Conservation (phyloP, 2,888 invertebrate genomes). For the Eudasyphora cyanicolor region DNA sequence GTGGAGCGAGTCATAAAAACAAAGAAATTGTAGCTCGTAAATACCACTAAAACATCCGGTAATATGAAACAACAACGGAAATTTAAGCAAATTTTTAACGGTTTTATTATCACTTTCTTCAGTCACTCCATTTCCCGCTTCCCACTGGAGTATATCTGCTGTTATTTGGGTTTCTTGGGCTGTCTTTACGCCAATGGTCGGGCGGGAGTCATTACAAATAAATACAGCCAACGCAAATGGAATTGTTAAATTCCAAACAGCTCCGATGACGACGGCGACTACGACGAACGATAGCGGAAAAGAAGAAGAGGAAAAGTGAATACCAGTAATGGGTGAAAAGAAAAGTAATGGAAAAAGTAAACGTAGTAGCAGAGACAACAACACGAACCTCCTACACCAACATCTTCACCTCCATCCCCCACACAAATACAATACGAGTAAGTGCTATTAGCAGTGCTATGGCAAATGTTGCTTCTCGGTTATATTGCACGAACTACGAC, state of each 20-base stretch:
- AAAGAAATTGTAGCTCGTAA: slow-evolving; percentile 38
- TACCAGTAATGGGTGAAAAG: neutral
- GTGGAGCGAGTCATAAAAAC: slow-evolving; percentile 35
- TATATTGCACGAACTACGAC: neutral
- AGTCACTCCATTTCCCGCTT: neutral
- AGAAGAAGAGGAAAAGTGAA: neutral
- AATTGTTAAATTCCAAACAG: neutral
- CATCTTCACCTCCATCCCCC: too few relatives aligned
- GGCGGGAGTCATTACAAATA: neutral
- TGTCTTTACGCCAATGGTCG: too few relatives aligned
- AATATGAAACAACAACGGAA: slow-evolving; percentile 31
- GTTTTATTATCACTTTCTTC: slow-evolving; percentile 49
- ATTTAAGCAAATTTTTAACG: slow-evolving; percentile 44
- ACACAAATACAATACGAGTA: too few relatives aligned
- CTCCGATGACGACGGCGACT: too few relatives aligned
- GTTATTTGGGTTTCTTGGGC: neutral
- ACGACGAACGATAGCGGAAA: neutral
- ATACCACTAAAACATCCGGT: slow-evolving; percentile 50
- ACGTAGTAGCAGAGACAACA: neutral
- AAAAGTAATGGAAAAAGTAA: neutral
- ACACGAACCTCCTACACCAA: neutral
- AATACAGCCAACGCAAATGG: slow-evolving; percentile 7
- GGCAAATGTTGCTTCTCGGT: neutral
- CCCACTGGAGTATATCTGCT: neutral
- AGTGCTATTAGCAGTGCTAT: too few relatives aligned